Conservation (phyloP, 2,113 vertebrate genomes). For the Echinops telfairi region DNA sequence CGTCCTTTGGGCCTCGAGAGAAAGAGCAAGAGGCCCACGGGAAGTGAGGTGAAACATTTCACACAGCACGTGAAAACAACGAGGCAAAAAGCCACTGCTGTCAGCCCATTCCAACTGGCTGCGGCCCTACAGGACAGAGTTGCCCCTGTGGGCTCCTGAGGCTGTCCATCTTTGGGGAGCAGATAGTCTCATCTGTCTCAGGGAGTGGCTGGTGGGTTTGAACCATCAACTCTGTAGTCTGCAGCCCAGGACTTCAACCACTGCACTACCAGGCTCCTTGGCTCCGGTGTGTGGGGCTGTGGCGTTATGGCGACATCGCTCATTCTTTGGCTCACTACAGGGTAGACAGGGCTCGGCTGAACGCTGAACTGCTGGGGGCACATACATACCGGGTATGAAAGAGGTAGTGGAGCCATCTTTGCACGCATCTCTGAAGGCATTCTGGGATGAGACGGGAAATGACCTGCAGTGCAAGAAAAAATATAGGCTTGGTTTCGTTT, state of each 20-base stretch:
- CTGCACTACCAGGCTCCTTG: no score
- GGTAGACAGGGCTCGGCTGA: not conserved
- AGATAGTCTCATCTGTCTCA: not conserved
- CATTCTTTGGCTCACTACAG: no score
- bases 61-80: no score
- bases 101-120: no score
- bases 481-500: not conserved
- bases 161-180: not conserved
- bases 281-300: no score
- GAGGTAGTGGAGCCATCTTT: constrained; percentile 86
- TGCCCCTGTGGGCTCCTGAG: not conserved
- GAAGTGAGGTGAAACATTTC: no score
- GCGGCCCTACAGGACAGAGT: no score
- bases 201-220: not conserved
- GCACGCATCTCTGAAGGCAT: constrained; percentile 86
- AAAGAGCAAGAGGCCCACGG: no score
- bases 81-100: no score
- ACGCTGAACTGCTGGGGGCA: not conserved
- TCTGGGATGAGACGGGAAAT: constrained; percentile 88
- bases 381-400: constrained; percentile 92
- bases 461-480: constrained; percentile 85
- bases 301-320: no score
- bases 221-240: not conserved
- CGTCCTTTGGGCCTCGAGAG: no score
- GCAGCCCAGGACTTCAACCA: not conserved